Evolutionary conservation across 2,113 vertebrate genomes (phyloP).

Genomic region (Actenoides lindsayi): DNA sequence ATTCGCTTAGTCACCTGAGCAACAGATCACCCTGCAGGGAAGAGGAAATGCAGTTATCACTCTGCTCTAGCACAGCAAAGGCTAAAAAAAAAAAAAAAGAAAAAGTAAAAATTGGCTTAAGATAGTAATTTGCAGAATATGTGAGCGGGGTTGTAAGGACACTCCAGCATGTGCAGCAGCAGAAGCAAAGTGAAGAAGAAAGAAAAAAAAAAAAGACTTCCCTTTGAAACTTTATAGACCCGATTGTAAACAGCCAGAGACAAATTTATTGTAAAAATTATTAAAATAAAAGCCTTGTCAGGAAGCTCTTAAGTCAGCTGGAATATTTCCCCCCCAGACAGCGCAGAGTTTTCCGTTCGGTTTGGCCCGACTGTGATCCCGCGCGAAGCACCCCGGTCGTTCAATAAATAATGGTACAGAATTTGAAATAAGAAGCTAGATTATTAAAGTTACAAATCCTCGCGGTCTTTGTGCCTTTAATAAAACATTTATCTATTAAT

Average conservation of each 20-base stretch:
- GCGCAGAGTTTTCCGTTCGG: not conserved
- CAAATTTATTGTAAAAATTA: not conserved
- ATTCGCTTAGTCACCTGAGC: not conserved
- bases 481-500: constrained; percentile 79
- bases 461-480: constrained; percentile 70
- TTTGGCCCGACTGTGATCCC: not conserved
- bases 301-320: not conserved
- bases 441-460: constrained; percentile 84
- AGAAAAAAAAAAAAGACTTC: not conserved
- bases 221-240: not conserved
- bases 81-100: not conserved
- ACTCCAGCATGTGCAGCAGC: not conserved
- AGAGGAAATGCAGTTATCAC: not conserved
- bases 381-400: constrained; percentile 30
- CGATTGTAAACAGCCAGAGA: not conserved
- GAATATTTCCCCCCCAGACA: not conserved
- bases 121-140: not conserved
- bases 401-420: constrained; percentile 69
- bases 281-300: not conserved
- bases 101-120: not conserved
- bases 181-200: not conserved
- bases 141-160: not conserved
- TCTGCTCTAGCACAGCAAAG: not conserved
- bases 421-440: constrained; percentile 69
- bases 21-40: not conserved